These are phyloP conservation scores for Talpa occidentalis DNA, from an alignment of 2,113 vertebrate genomes.

Conservation along the genomic window DNA sequence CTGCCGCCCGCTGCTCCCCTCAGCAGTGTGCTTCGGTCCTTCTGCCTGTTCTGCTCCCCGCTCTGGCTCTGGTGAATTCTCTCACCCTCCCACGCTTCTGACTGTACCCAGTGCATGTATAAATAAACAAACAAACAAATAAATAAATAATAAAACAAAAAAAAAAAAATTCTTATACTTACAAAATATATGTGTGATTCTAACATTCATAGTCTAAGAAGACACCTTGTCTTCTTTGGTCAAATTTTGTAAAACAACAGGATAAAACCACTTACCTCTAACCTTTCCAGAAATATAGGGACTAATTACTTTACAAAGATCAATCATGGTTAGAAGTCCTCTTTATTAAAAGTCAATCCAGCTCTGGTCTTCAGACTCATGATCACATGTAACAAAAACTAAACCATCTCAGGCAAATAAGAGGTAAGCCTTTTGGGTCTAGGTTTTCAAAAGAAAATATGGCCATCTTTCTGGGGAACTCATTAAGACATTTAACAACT, in stretches of 20 bases:
- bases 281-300: constrained; percentile 67
- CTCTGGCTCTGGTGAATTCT: no score
- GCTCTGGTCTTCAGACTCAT: neutral
- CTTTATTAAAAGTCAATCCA: constrained; percentile 27
- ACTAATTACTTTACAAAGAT: constrained; percentile 70
- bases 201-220: constrained; percentile 33
- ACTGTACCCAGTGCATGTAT: no score
- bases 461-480: neutral
- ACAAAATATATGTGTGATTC: neutral
- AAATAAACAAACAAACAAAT: no score
- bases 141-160: constrained; percentile 58
- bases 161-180: neutral
- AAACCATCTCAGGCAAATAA: neutral
- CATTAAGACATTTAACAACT: neutral
- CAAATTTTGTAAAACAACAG: constrained; percentile 56
- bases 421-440: neutral
- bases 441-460: constrained; percentile 39
- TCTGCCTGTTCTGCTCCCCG: no score
- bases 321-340: constrained; percentile 44
- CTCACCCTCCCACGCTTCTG: no score
- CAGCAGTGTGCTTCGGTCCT: no score
- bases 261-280: constrained; percentile 52
- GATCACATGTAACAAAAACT: neutral
- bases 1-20: no score
- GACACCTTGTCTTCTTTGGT: constrained; percentile 49